phyloP scores from a whole-genome alignment of 2,888 invertebrate genomes.

The Athrips mouffetella region DNA sequence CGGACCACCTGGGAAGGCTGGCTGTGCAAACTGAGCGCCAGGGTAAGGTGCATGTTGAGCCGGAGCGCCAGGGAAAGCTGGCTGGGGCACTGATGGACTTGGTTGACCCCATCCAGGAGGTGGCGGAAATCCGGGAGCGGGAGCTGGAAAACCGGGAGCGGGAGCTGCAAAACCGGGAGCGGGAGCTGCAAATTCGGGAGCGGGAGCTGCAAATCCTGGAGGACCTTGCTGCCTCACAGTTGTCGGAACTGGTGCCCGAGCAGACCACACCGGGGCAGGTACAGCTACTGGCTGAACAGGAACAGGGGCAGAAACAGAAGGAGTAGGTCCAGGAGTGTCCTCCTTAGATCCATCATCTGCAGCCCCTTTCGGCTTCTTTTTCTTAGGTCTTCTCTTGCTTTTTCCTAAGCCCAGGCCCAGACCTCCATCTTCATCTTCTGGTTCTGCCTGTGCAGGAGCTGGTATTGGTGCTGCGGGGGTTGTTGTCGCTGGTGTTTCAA shows the following conservation, averaged over 20 bases:
- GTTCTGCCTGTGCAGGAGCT: background rate
- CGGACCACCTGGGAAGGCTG: background rate
- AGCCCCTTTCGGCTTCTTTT: slow-evolving; percentile 16
- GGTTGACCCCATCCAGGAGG: background rate
- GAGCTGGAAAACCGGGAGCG: background rate
- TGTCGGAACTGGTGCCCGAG: background rate
- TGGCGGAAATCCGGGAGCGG: background rate
- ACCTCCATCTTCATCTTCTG: slow-evolving; percentile 25
- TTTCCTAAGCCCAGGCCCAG: slow-evolving; percentile 29
- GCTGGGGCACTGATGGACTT: background rate
- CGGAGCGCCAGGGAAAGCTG: too few relatives aligned
- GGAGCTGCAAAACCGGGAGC: too few relatives aligned
- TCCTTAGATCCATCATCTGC: background rate
- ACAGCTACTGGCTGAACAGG: background rate
- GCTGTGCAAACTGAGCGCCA: too few relatives aligned
- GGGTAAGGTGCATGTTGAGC: too few relatives aligned
- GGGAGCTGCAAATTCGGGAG: too few relatives aligned
- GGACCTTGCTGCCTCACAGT: too few relatives aligned
- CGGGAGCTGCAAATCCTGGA: too few relatives aligned
- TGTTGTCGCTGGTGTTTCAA: background rate
- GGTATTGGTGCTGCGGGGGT: background rate
- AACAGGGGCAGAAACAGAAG: background rate
- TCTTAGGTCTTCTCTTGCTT: slow-evolving; percentile 24
- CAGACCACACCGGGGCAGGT: background rate
- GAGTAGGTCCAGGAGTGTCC: background rate